Percentiles rank a stretch among this genome's conserved stretches.
Evolutionary conservation across 92 coral and sea anemone species (phyloP).

Genomic region (Pocillopora grandis): DNA sequence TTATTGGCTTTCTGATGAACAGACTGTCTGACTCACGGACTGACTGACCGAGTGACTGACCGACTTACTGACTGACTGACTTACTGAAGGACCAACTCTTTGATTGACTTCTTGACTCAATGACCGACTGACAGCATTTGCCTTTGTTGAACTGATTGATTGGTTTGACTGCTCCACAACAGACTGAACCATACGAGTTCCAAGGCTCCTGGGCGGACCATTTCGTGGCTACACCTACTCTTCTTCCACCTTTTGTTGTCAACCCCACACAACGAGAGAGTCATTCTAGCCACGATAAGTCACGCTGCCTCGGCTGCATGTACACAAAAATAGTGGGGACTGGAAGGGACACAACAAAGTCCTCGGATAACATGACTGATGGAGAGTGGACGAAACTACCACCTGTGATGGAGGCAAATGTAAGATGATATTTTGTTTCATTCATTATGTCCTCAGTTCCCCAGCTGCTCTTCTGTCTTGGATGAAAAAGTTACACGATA

Average conservation of each 20-base stretch:
- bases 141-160: neutral
- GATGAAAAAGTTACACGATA: too few species aligned
- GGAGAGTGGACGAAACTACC: conserved; percentile 30
- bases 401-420: conserved; percentile 34
- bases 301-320: conserved; percentile 92
- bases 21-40: neutral
- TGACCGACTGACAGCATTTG: neutral
- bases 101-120: neutral
- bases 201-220: conserved; percentile 98
- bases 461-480: too few species aligned
- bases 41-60: neutral
- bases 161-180: neutral
- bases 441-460: neutral
- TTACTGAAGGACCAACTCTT: neutral
- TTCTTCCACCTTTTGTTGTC: conserved; percentile 28
- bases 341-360: conserved; percentile 69
- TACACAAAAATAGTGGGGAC: conserved; percentile 60
- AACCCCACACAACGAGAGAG: conserved; percentile 26
- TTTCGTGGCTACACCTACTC: conserved; percentile 75
- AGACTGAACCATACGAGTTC: conserved; percentile 80
- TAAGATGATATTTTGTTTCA: neutral
- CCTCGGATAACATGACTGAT: conserved; percentile 50
- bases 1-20: neutral
- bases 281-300: conserved; percentile 66
- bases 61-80: neutral